phyloP scores from a whole-genome alignment of 2,888 invertebrate species.

The Eurytoma adleriae region DNA sequence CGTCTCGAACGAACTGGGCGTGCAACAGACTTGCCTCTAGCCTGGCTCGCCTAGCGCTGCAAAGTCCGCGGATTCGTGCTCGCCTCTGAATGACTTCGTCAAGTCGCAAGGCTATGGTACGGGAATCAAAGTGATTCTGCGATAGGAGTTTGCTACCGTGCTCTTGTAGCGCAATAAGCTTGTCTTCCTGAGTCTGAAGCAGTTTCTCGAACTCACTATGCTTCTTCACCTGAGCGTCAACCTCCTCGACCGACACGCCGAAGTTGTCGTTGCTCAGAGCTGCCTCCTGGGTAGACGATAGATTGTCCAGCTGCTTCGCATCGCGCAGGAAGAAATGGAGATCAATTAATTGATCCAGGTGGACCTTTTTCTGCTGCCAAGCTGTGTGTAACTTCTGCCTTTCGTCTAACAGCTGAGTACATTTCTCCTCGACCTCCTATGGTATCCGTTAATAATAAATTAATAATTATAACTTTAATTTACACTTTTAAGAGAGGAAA shows the following conservation, averaged over 20 bases:
- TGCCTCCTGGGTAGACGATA: constrained; percentile 92
- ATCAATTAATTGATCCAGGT: constrained; percentile 93
- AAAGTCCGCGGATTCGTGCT: constrained; percentile 81
- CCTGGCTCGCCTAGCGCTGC: constrained; percentile 81
- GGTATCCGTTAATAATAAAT: background rate
- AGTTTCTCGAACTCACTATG: constrained; percentile 97
- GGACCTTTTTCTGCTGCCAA: constrained; percentile 93
- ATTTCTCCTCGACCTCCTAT: constrained; percentile 87
- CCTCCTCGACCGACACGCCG: constrained; percentile 90
- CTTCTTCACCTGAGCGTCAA: constrained; percentile 92
- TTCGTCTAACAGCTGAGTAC: constrained; percentile 86
- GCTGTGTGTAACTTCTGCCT: constrained; percentile 87
- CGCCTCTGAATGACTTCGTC: constrained; percentile 86
- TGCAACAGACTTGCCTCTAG: constrained; percentile 89
- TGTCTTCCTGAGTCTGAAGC: constrained; percentile 92
- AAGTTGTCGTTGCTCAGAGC: constrained; percentile 84
- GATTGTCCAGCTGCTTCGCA: constrained; percentile 93
- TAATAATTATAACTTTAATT: background rate
- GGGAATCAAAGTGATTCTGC: constrained; percentile 94
- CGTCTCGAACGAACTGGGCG: constrained; percentile 94
- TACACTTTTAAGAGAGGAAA: background rate
- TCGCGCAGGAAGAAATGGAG: constrained; percentile 96
- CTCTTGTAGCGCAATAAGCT: constrained; percentile 86
- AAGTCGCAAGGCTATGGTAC: constrained; percentile 86
- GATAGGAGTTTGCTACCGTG: constrained; percentile 92